phyloP scores from a whole-genome alignment of 2,888 invertebrate genomes.

The Epirrhoe alternata region DNA sequence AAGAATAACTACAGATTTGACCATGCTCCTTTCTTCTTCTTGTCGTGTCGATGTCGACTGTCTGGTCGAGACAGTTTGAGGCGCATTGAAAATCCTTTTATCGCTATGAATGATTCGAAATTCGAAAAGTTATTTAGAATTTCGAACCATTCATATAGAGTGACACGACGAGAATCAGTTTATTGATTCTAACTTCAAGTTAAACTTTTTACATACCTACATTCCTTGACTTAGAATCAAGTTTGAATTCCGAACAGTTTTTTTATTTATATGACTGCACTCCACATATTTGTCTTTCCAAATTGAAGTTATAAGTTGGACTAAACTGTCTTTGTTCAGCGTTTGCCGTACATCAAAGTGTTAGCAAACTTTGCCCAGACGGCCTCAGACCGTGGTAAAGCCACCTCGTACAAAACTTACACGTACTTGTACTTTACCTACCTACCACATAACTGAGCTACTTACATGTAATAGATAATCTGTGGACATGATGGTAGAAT shows the following conservation, averaged over 20 bases:
- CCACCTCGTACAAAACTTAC: background rate
- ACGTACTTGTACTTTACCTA: background rate
- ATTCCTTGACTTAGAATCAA: background rate
- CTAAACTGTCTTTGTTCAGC: conserved; percentile 28
- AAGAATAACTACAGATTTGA: background rate
- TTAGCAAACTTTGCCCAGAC: conserved; percentile 27
- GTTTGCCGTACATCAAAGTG: conserved; percentile 35
- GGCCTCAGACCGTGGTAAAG: background rate
- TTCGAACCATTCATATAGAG: too few species aligned
- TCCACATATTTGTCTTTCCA: conserved; percentile 1
- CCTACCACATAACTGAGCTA: too few species aligned
- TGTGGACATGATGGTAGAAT: too few species aligned
- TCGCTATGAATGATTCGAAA: too few species aligned
- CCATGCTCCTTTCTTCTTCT: background rate
- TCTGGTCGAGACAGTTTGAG: background rate
- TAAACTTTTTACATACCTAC: too few species aligned
- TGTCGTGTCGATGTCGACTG: background rate
- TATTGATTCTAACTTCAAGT: too few species aligned
- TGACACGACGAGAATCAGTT: too few species aligned
- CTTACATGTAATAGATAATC: too few species aligned
- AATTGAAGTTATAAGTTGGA: conserved; percentile 27
- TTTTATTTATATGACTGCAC: background rate
- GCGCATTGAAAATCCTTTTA: too few species aligned
- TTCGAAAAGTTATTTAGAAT: too few species aligned
- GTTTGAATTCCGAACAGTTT: background rate